Evolutionary conservation across 2,888 invertebrate species (phyloP), one percentile per base, ranked within the genome.

Genomic region (Reticulitermes lucifugus): DNA sequence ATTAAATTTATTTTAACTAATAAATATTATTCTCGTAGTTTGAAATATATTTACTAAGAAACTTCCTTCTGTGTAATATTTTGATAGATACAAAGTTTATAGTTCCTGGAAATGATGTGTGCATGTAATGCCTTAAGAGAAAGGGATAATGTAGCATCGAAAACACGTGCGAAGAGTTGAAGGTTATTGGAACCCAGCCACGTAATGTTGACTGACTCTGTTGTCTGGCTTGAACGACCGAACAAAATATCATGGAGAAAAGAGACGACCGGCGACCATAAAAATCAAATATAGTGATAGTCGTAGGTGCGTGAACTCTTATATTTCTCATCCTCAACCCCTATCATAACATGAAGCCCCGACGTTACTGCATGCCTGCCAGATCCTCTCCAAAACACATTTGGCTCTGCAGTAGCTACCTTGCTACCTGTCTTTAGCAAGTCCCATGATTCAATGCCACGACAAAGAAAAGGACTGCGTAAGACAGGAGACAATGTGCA

Each of bases 321-420:
- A n/a, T 65, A 65, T 25, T 25, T 65, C n/a, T 65, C 65, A 6
- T 10, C 25, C 25, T 4, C 65, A 10, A n/a, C 14, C 65, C 65
- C 35, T n/a, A 70, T 70, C 25, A 70, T 70, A 70, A 73, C 73
- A 73, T 41, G 41, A 77, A 6, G 51, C 41, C 65, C 60, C 12
- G 46, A 7, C 46, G 46, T 46, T 12, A 46, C 60, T 7, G 75
- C 75, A 29, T 73, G 29, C 73, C 21, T 77, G 77, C 77, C 77
- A 77, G 43, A 77, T 51, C 46, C 77, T 77, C 77, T 77, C 77
- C 35, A 77, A 77, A 77, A 77, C 77, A 77, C 77, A 77, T 77
- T 77, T 77, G 77, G 77, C 77, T 46, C 51, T 51, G 77, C 46
- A 46, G n/a, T 77, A 18, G 77, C 77, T 77, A 77, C 77, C 77